Percentiles rank a stretch among this genome's conserved stretches.
phyloP scores from a whole-genome alignment of 2,113 vertebrate genomes.

The Pampusana beccarii region DNA sequence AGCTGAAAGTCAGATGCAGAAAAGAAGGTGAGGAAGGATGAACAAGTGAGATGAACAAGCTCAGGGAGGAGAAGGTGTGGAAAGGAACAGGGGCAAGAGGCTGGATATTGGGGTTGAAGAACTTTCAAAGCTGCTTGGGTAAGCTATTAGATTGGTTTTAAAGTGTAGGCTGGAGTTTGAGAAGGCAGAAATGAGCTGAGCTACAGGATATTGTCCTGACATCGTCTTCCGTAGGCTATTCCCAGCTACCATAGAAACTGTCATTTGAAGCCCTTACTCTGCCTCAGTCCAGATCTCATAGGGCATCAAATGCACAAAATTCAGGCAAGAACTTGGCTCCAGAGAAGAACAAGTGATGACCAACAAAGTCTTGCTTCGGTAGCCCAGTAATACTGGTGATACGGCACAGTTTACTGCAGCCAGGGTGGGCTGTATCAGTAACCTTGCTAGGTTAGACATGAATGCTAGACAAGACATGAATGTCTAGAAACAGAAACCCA shows the following conservation, averaged over 20 bases:
- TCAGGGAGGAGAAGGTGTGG: background rate
- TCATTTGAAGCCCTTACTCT: background rate
- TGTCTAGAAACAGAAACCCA: background rate
- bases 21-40: background rate
- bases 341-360: background rate
- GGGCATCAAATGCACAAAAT: background rate
- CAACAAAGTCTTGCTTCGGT: background rate
- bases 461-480: background rate
- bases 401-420: background rate
- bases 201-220: background rate
- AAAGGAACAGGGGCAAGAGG: background rate
- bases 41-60: background rate
- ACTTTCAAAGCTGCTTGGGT: background rate
- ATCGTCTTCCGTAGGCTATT: background rate
- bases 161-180: background rate
- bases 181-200: background rate
- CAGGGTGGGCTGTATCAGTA: background rate
- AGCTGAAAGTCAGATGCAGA: background rate
- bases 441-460: no score
- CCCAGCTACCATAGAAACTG: background rate
- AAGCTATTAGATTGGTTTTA: background rate
- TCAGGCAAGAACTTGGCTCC: background rate
- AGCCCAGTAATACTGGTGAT: background rate
- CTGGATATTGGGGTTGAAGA: background rate
- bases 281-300: background rate